Evolutionary conservation across 2,113 vertebrate species (phyloP), one percentile per base, ranked within the genome.

Genomic region (Gambusia affinis): DNA sequence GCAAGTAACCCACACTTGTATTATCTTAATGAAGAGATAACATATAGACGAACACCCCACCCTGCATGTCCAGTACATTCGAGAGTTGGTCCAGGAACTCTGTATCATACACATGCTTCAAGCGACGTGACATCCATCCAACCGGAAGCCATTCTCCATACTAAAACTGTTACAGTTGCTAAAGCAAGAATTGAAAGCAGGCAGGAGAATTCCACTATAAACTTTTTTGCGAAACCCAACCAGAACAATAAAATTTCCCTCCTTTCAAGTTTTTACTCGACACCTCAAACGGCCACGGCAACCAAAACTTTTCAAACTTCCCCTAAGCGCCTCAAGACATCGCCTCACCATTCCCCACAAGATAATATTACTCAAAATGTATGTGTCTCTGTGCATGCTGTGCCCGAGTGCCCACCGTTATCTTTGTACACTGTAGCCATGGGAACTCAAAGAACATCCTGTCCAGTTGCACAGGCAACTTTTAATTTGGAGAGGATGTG

Each of bases 111-210:
- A 51, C 63, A 73, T 29, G 35, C 51, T 8, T 61, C 30, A 1
- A 31, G 37, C 28, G 22, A 73, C 42, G 29, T 37, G 57, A 71
- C 47, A 33, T 68, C 78, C 5, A 51, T 65, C 2, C 75, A 76
- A 51, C 73, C 77, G 19, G 68, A 82, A 51, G 69, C 75, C 4
- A 4, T 73, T 61, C 1, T 83, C 14, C 78, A 86, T 14, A 30
- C 88, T 27, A 90, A 84, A 78, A 76, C 69, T 10, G 60, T 83
- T 72, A 89, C 89, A 0, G 70, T 92, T 75, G 89, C 87, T 14
- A 80, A 87, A 79, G 88, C 89, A 24, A 88, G 84, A 3, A 89
- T 88, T 44, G 89, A 93, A 78, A 82, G 74, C 12, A 85, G 73
- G 65, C 78, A 78, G 30, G 72, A 64, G 29, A 35, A 75, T 4